Evolutionary conservation across 2,888 invertebrate genomes (phyloP).

Genomic region (Pteria penguin): DNA sequence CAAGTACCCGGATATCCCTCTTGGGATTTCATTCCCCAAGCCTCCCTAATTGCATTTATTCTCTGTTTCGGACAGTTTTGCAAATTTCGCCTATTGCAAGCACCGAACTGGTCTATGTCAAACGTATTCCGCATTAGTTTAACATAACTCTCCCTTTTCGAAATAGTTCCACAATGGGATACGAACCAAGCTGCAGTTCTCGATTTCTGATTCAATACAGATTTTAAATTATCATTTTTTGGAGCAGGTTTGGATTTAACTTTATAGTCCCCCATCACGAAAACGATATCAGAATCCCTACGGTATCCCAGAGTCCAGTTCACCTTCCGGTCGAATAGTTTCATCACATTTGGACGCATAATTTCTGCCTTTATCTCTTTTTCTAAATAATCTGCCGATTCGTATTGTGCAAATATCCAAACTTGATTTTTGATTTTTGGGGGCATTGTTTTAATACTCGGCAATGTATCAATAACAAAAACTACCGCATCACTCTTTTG

Average conservation of each 20-base stretch:
- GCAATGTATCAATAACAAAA: conserved; percentile 8
- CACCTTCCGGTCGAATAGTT: conserved; percentile 7
- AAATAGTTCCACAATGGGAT: conserved; percentile 47
- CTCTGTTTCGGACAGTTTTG: conserved; percentile 38
- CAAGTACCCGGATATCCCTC: conserved; percentile 8
- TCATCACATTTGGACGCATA: background rate
- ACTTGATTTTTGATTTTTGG: conserved; percentile 5
- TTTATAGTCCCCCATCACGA: conserved; percentile 39
- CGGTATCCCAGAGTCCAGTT: conserved; percentile 56
- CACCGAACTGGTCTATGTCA: conserved; percentile 48
- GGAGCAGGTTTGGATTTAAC: background rate
- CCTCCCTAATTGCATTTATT: conserved; percentile 1
- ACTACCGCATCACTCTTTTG: conserved; percentile 19
- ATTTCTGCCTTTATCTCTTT: conserved; percentile 7
- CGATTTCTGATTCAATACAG: background rate
- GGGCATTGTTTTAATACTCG: background rate
- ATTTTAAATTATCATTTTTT: background rate
- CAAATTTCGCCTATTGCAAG: conserved; percentile 24
- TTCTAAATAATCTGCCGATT: conserved; percentile 18
- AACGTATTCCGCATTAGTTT: conserved; percentile 31
- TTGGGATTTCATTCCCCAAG: conserved; percentile 5
- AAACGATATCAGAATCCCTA: conserved; percentile 48
- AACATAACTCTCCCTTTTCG: conserved; percentile 46
- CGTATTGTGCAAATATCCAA: conserved; percentile 28
- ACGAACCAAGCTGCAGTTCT: conserved; percentile 47